Conservation (phyloP, 2,888 invertebrate genomes). For the Bedellia somnulentella region DNA sequence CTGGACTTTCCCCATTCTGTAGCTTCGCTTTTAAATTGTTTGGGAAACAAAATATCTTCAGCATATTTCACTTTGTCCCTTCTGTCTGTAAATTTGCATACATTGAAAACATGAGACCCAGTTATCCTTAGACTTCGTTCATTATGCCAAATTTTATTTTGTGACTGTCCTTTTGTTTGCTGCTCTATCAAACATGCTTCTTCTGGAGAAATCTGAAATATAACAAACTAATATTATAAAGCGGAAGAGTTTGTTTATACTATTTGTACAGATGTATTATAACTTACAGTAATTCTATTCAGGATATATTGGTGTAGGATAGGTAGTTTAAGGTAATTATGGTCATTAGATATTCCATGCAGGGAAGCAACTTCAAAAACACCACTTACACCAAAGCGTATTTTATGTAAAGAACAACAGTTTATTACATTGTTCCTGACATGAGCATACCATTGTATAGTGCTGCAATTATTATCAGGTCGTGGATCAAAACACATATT, state of each 20-base stretch:
- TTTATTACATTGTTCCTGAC: conserved; percentile 7
- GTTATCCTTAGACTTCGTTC: conserved; percentile 7
- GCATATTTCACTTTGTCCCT: conserved; percentile 3
- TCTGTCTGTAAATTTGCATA: conserved; percentile 1
- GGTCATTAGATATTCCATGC: too few species aligned
- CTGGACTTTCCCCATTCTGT: conserved; percentile 2
- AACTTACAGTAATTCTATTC: too few species aligned
- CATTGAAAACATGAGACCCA: conserved; percentile 2
- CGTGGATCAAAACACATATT: conserved; percentile 2
- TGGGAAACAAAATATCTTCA: conserved; percentile 5
- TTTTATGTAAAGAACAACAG: conserved; percentile 7
- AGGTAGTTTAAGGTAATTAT: too few species aligned
- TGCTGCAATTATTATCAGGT: conserved; percentile 1
- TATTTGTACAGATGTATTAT: too few species aligned
- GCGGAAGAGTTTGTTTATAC: too few species aligned
- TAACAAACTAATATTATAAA: too few species aligned
- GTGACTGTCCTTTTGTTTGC: conserved; percentile 6
- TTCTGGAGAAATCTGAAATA: too few species aligned
- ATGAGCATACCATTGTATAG: conserved; percentile 2
- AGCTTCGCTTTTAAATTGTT: conserved; percentile 3
- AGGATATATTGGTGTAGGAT: too few species aligned
- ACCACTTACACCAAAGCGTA: conserved; percentile 4
- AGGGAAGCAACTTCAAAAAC: conserved; percentile 4
- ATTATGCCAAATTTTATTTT: conserved; percentile 8
- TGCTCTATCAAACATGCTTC: conserved; percentile 6